Conservation (phyloP, 2,113 vertebrate species). For the Pluvianellus socialis region DNA sequence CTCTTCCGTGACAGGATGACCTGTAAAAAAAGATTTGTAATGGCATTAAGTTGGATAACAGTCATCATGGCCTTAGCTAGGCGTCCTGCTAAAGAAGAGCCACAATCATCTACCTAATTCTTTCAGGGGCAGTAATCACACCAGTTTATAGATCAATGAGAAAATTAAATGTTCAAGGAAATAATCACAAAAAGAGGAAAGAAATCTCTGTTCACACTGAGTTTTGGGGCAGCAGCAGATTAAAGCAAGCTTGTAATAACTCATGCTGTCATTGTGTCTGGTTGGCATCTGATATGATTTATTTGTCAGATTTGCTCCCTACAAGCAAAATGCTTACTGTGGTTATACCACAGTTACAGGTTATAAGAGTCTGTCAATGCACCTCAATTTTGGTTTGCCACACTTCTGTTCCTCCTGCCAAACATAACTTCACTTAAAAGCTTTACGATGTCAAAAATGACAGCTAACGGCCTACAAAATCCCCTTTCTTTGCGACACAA, state of each 20-base stretch:
- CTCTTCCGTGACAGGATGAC: not conserved
- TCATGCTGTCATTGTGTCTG: not conserved
- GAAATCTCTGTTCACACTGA: not conserved
- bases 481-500: not conserved
- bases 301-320: not conserved
- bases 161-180: not conserved
- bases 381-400: slow-evolving; percentile 8
- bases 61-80: not conserved
- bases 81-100: not conserved
- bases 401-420: not conserved
- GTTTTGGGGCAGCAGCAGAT: not conserved
- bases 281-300: not conserved
- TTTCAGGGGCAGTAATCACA: not conserved
- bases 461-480: not conserved
- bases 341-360: not conserved
- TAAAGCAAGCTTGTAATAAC: not conserved
- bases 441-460: not conserved
- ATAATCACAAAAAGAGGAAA: not conserved
- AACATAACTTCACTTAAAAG: not conserved
- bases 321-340: not conserved
- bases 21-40: not conserved
- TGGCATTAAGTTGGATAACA: not conserved
- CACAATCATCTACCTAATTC: not conserved
- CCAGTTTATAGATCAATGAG: not conserved
- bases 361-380: not conserved